A percentile compares a stretch with the other conserved stretches of the same genome.
phyloP scores from a whole-genome alignment of 1,140 invertebrate species.

The Macrobrachium nipponense region DNA sequence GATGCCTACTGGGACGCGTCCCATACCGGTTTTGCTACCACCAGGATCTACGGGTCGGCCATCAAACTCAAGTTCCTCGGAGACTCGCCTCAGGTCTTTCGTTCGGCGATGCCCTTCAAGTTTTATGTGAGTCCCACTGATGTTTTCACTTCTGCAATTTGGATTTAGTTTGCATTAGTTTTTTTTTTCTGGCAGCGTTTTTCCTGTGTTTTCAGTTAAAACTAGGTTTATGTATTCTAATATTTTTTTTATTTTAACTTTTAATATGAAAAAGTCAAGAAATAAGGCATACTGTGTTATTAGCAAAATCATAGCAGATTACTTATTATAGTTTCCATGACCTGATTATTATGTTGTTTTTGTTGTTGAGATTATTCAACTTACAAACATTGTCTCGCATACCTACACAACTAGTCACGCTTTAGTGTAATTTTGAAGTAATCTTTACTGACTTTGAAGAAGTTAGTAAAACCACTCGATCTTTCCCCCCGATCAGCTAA shows the following conservation, averaged over 20 bases:
- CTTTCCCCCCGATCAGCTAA: constrained; percentile 72
- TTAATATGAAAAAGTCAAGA: no score
- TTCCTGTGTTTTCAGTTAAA: background rate
- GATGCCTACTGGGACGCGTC: constrained; percentile 89
- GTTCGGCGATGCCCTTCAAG: constrained; percentile 89
- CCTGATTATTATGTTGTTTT: no score
- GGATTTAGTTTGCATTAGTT: background rate
- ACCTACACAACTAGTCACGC: no score
- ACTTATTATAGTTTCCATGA: no score
- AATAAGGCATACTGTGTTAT: no score
- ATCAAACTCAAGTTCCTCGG: constrained; percentile 87
- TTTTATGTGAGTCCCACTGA: constrained; percentile 76
- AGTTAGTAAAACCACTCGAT: background rate
- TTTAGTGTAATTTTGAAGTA: no score
- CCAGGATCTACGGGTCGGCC: constrained; percentile 87
- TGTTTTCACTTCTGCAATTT: background rate
- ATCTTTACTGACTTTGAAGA: no score
- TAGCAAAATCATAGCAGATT: no score
- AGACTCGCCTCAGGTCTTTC: constrained; percentile 91
- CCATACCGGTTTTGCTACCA: constrained; percentile 84
- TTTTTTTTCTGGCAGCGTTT: background rate
- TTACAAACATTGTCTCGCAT: no score
- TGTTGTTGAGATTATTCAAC: no score
- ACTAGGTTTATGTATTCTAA: no score
- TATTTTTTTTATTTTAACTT: no score